phyloP scores from a whole-genome alignment of 2,888 invertebrate genomes.

The Azorinus chamasolen region DNA sequence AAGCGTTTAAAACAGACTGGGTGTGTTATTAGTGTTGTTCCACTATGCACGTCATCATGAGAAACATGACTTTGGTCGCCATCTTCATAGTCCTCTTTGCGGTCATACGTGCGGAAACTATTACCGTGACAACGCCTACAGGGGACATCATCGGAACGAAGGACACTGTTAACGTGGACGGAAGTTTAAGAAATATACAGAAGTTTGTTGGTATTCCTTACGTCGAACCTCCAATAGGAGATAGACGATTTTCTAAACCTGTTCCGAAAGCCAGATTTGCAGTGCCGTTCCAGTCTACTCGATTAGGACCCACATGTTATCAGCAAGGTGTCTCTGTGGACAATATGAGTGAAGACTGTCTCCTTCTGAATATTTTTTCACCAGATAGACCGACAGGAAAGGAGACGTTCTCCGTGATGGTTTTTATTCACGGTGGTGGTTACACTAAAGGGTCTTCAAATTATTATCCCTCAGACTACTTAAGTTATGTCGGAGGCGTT shows the following conservation, averaged over 20 bases:
- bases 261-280: slow-evolving; percentile 20
- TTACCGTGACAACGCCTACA: slow-evolving; percentile 2
- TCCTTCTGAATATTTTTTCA: slow-evolving; percentile 43
- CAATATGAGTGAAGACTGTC: slow-evolving; percentile 43
- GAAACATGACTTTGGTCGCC: too few species aligned
- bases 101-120: too few species aligned
- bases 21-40: too few species aligned
- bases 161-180: background rate
- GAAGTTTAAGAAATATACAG: background rate
- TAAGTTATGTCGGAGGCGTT: slow-evolving; percentile 46
- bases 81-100: too few species aligned
- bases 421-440: slow-evolving; percentile 57
- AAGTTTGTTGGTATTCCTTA: slow-evolving; percentile 51
- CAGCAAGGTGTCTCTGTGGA: slow-evolving; percentile 7
- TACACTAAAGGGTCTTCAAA: slow-evolving; percentile 33
- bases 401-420: slow-evolving; percentile 40
- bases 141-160: slow-evolving; percentile 1
- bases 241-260: slow-evolving; percentile 47
- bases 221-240: slow-evolving; percentile 43
- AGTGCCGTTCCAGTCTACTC: slow-evolving; percentile 28
- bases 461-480: slow-evolving; percentile 24
- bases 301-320: slow-evolving; percentile 31
- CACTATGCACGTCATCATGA: too few species aligned
- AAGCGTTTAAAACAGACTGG: too few species aligned
- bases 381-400: slow-evolving; percentile 2